These are phyloP conservation scores for Entomobrya multifasciata DNA, from an alignment of 2,888 invertebrate genomes.

Conservation along the genomic window DNA sequence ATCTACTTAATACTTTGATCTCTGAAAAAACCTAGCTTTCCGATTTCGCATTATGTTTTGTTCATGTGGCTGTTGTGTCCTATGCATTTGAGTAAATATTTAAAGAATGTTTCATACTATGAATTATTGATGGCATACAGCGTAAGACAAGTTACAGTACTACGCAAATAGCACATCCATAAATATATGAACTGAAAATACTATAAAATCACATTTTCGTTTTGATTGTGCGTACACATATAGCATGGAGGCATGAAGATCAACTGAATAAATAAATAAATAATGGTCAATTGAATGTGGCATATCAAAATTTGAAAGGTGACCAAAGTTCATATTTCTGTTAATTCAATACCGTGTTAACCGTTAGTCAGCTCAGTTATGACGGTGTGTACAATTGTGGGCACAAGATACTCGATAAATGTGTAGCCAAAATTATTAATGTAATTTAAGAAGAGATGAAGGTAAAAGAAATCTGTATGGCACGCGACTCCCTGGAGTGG, in stretches of 20 bases:
- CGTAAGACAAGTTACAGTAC: neutral
- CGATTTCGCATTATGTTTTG: neutral
- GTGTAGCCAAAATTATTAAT: neutral
- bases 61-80: neutral
- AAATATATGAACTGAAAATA: too few species aligned
- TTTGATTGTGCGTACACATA: neutral
- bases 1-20: too few species aligned
- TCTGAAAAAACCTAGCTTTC: too few species aligned
- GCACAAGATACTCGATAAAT: neutral
- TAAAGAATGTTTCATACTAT: neutral
- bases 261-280: conserved; percentile 46
- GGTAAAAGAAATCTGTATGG: conserved; percentile 66
- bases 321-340: conserved; percentile 16
- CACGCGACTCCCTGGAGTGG: conserved; percentile 79
- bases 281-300: conserved; percentile 68
- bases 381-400: neutral
- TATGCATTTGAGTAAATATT: neutral
- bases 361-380: neutral
- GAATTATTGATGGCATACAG: conserved; percentile 37
- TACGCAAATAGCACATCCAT: neutral
- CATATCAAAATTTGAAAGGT: conserved; percentile 62
- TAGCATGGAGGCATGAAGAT: neutral
- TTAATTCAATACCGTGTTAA: neutral
- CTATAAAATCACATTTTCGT: too few species aligned
- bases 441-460: neutral